phyloP scores from a whole-genome alignment of 2,797 vertebrate genomes.

The Spinibarbus caldwelli region DNA sequence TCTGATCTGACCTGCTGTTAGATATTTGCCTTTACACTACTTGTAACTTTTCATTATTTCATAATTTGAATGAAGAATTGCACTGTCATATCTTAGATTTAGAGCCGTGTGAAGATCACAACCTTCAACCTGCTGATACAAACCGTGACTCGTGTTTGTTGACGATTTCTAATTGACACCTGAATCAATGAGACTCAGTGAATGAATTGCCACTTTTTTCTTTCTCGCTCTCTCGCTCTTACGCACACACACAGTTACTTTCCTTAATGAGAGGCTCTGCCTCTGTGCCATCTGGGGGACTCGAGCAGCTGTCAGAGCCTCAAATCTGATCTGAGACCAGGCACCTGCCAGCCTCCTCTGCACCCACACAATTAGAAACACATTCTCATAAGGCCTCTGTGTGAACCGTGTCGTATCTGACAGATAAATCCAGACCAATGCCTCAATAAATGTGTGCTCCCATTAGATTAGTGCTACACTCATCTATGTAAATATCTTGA shows the following conservation, averaged over 20 bases:
- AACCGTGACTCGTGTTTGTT: not conserved
- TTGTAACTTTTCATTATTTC: not conserved
- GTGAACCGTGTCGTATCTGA: constrained; percentile 18
- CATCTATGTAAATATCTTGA: not conserved
- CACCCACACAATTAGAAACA: constrained; percentile 43
- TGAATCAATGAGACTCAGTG: constrained; percentile 16
- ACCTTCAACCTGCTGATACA: not conserved
- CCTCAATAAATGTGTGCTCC: not conserved
- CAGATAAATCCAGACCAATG: not conserved
- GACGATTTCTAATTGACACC: constrained; percentile 9
- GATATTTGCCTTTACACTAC: not conserved
- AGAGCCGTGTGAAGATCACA: not conserved
- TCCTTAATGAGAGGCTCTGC: constrained; percentile 52
- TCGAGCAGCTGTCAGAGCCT: constrained; percentile 34
- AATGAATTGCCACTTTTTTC: not conserved
- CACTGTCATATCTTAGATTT: not conserved
- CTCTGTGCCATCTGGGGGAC: constrained; percentile 71
- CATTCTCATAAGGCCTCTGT: constrained; percentile 12
- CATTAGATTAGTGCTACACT: not conserved
- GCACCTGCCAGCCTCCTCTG: constrained; percentile 26
- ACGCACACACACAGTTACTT: not conserved
- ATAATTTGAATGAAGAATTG: not conserved
- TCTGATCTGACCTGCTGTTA: not conserved
- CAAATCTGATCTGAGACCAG: constrained; percentile 40
- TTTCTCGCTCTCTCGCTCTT: not conserved